Evolutionary conservation across 1,140 invertebrate genomes (phyloP).

Genomic region (Hycleus cichorii): DNA sequence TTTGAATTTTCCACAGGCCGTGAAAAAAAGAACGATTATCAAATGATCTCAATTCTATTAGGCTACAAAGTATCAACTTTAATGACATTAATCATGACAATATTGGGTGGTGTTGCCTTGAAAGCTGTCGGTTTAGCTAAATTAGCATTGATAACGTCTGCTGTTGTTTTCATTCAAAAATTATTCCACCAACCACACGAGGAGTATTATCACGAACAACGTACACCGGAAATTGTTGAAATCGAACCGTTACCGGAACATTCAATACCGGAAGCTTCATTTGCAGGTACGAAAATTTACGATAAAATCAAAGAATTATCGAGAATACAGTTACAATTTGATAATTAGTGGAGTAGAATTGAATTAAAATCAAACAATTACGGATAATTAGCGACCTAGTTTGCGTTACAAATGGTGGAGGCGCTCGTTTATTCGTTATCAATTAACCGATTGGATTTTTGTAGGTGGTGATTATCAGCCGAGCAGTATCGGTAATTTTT

Average conservation of each 20-base stretch:
- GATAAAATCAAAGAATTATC: too few species aligned
- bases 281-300: neutral
- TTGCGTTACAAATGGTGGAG: too few species aligned
- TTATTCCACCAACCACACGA: constrained; percentile 15
- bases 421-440: too few species aligned
- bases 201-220: neutral
- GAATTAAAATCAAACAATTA: too few species aligned
- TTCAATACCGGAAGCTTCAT: constrained; percentile 8
- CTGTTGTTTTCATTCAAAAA: constrained; percentile 50
- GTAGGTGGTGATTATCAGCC: too few species aligned
- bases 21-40: constrained; percentile 33
- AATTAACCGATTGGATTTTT: too few species aligned
- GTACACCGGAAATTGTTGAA: constrained; percentile 15
- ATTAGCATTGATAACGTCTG: constrained; percentile 51
- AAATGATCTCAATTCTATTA: constrained; percentile 52
- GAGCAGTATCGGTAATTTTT: too few species aligned
- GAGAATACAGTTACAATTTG: too few species aligned
- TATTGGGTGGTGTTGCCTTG: constrained; percentile 51
- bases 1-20: neutral
- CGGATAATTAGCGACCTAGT: too few species aligned
- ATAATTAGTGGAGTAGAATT: too few species aligned
- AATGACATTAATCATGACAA: constrained; percentile 48
- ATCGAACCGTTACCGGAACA: constrained; percentile 19
- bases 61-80: constrained; percentile 55
- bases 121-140: constrained; percentile 57